phyloP scores from a whole-genome alignment of 2,113 vertebrate species.

The Herpetotheres cachinnans region DNA sequence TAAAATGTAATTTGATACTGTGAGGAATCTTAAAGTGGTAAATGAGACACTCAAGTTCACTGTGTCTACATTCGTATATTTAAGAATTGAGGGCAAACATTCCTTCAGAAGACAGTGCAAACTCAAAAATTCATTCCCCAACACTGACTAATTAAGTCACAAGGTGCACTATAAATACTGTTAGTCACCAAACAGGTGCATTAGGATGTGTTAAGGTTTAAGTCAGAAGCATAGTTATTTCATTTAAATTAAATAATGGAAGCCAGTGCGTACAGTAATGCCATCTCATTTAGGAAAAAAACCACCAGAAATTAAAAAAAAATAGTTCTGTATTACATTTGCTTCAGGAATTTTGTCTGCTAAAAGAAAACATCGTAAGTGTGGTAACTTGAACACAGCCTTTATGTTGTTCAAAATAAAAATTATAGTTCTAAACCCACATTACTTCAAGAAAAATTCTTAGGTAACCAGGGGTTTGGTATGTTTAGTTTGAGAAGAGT shows the following conservation, averaged over 20 bases:
- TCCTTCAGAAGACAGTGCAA: background rate
- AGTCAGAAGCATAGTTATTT: background rate
- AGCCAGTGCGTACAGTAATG: background rate
- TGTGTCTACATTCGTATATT: background rate
- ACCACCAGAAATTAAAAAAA: rapidly evolving
- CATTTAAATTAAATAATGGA: background rate
- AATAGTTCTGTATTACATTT: background rate
- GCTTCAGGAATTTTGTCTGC: background rate
- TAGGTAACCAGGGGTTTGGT: background rate
- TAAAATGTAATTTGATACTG: background rate
- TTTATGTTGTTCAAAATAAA: background rate
- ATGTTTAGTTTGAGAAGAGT: background rate
- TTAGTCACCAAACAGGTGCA: background rate
- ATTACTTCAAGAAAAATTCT: background rate
- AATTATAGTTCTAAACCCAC: background rate
- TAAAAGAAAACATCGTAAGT: background rate
- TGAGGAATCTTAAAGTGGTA: background rate
- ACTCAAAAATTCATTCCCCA: background rate
- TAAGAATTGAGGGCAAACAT: background rate
- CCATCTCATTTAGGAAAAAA: background rate
- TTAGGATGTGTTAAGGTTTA: background rate
- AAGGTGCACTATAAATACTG: background rate
- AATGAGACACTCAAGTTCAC: background rate
- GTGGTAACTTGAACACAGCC: background rate
- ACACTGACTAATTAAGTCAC: background rate